Base-by-base conservation (phyloP, 2,888 invertebrate species). In the Tenodera sinensis region DNA sequence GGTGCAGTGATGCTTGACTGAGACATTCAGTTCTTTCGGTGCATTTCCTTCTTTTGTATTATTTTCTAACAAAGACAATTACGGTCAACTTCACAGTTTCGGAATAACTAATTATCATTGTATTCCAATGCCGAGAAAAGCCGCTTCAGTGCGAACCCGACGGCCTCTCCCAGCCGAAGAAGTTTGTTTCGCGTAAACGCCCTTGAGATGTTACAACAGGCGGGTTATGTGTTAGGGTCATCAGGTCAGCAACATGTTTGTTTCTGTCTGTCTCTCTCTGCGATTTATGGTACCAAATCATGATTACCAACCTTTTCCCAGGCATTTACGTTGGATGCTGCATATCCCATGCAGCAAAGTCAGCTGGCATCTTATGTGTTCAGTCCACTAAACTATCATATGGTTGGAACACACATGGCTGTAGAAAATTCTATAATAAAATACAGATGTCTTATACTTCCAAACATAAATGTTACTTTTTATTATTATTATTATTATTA, bases 171-270 rank as follows among this genome's bases (percentile, higher is more conserved):
- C 54, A 71, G 8, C 54, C 54, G 3, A 71, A 71, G 54, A 71
- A 71, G 54, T 71, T 71, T 20, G 6, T 30, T 20, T 30, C n/a
- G 25, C 42, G 30, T 34, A 84, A n/a, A 47, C 47, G 47, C 47
- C 47, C 85, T 85, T 85, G 85, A 85, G 42, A 85, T 47, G 27
- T 47, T 47, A n/a, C 25, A 71, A 6, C 54, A 25, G 54, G 54
- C 54, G 20, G 54, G 54, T 47, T 27, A 54, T 85, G 47, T 8
- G 28, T n/a, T 71, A 86, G 28, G 86, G 54, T 81, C 54, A 86
- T 28, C 20, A 86, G 86, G 15, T 71, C 86, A 86, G 47, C 30
- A 71, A 71, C 86, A 86, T 86, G 86, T 86, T 86, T 86, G 81
- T 86, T 86, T 86, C 81, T 86, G 86, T 86, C 86, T 20, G 25